Conservation (phyloP, 2,113 vertebrate species). For the Ciconia stormi region DNA sequence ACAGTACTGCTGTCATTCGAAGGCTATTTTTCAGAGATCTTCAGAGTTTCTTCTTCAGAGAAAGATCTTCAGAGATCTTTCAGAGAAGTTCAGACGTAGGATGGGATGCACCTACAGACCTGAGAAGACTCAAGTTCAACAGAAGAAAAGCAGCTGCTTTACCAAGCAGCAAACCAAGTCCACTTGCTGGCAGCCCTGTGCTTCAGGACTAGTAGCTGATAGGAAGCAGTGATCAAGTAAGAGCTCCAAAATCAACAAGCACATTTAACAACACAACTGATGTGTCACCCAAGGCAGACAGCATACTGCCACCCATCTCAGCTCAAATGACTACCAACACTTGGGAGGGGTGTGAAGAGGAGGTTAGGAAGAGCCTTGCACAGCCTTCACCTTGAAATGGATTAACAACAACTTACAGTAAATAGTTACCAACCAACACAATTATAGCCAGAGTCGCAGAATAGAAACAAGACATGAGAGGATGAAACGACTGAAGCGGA, state of each 20-base stretch:
- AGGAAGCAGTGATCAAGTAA: background rate
- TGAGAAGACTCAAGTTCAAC: background rate
- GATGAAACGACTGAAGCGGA: background rate
- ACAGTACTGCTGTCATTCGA: rapidly evolving
- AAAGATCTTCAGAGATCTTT: background rate
- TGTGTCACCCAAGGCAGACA: background rate
- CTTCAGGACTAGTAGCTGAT: background rate
- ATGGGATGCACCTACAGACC: background rate
- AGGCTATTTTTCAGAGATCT: background rate
- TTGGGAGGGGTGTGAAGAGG: background rate
- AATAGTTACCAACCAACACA: background rate
- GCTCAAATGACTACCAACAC: background rate
- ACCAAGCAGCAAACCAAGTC: background rate
- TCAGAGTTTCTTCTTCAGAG: background rate
- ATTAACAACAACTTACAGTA: background rate
- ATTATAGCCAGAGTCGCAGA: background rate
- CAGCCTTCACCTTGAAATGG: background rate
- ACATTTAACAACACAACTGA: background rate
- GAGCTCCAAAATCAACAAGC: background rate
- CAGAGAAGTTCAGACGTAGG: background rate
- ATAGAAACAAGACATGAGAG: background rate
- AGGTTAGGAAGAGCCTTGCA: background rate
- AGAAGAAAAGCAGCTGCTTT: background rate
- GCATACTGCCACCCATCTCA: background rate
- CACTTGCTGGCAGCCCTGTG: background rate